Conservation (phyloP, 1,140 invertebrate genomes). For the Tetragonula clypearis region DNA sequence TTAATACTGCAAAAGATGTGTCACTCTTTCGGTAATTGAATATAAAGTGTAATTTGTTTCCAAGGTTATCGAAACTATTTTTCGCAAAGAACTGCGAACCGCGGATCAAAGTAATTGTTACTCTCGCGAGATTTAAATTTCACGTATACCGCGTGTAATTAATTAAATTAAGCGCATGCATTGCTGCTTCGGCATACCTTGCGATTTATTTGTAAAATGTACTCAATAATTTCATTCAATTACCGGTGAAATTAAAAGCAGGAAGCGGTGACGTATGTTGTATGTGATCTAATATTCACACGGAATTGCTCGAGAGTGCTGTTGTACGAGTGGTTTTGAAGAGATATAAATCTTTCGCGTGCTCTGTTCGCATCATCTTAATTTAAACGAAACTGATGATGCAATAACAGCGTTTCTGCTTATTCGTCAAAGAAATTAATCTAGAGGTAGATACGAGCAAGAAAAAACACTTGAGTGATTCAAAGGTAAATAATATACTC, state of each 20-base stretch:
- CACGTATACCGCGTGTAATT: neutral
- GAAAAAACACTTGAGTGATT: neutral
- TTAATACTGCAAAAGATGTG: neutral
- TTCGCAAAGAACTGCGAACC: neutral
- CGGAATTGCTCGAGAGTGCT: neutral
- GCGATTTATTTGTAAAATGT: neutral
- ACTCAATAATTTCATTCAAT: neutral
- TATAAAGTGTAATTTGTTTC: neutral
- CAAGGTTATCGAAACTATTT: neutral
- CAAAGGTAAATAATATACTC: neutral
- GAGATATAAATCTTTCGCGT: neutral
- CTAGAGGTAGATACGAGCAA: neutral
- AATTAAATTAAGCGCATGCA: neutral
- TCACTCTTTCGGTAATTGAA: neutral
- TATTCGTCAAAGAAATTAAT: neutral
- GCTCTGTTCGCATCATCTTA: too few species aligned
- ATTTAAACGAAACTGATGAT: too few species aligned
- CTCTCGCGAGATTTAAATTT: neutral
- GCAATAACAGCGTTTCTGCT: too few species aligned
- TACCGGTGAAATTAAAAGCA: neutral
- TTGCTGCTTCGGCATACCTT: neutral
- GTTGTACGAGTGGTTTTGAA: neutral
- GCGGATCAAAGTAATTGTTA: neutral
- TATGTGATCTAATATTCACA: neutral
- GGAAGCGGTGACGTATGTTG: neutral